Percentiles rank a stretch among this genome's conserved stretches.
Conservation (phyloP, 2,113 vertebrate genomes). For the Pleuronectes platessa region DNA sequence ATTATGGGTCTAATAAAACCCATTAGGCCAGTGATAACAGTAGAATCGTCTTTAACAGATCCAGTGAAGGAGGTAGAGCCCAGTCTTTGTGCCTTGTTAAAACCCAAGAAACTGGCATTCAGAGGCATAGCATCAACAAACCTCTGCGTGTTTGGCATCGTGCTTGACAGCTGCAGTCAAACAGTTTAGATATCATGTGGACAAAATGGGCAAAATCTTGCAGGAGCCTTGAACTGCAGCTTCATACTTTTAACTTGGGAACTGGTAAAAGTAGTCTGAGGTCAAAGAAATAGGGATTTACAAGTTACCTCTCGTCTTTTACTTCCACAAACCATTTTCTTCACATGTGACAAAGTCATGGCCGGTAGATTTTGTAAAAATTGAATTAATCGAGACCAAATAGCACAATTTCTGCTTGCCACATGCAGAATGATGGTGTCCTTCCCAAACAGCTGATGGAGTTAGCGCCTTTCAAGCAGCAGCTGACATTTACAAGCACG, state of each 20-base stretch:
- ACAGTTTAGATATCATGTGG: conserved; percentile 9
- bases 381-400: not conserved
- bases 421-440: too few relatives aligned
- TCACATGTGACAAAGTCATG: not conserved
- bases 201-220: conserved; percentile 4
- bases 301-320: conserved; percentile 4
- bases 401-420: too few relatives aligned
- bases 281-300: not conserved
- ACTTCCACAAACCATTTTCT: conserved; percentile 18
- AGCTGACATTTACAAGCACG: conserved; percentile 67
- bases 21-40: conserved; percentile 36
- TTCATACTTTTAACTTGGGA: not conserved
- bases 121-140: conserved; percentile 25
- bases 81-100: conserved; percentile 27
- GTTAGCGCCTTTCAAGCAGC: not conserved
- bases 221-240: not conserved
- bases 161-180: conserved; percentile 10
- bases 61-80: not conserved
- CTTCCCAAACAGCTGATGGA: too few relatives aligned
- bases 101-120: conserved; percentile 32
- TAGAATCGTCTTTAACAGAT: conserved; percentile 44
- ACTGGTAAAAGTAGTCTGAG: not conserved
- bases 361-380: not conserved
- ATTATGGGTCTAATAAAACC: conserved; percentile 36
- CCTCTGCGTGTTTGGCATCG: not conserved